Percentiles rank a stretch among this genome's conserved stretches.
These are phyloP conservation scores for Sphaerophoria taeniata DNA, from an alignment of 2,888 invertebrate genomes.

Conservation along the genomic window DNA sequence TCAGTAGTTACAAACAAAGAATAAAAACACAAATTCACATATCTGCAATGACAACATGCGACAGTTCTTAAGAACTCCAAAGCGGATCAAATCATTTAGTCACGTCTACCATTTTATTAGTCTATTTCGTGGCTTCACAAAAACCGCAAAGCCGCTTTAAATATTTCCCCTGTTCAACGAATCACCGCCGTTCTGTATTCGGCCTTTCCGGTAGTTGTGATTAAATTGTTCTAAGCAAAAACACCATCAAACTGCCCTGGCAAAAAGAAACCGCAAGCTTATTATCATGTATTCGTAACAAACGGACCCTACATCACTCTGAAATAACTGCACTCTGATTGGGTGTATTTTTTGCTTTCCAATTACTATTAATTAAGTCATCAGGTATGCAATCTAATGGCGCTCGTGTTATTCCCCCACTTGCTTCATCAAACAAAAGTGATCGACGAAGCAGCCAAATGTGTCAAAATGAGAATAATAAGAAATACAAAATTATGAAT, in stretches of 20 bases:
- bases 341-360: conserved; percentile 46
- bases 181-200: conserved; percentile 37
- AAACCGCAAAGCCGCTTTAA: conserved; percentile 39
- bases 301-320: conserved; percentile 24
- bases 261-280: conserved; percentile 59
- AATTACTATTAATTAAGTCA: conserved; percentile 72
- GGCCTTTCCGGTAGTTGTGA: conserved; percentile 28
- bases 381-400: conserved; percentile 60
- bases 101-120: conserved; percentile 47
- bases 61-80: conserved; percentile 48
- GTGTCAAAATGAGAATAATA: neutral
- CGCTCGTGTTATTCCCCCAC: conserved; percentile 39
- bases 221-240: neutral
- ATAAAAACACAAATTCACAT: no score
- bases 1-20: no score
- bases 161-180: conserved; percentile 5
- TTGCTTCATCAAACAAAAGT: neutral
- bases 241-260: conserved; percentile 12
- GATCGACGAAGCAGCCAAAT: neutral
- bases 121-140: conserved; percentile 42
- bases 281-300: conserved; percentile 36
- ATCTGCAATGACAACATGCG: no score
- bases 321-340: conserved; percentile 6
- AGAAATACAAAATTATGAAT: conserved; percentile 61
- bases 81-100: conserved; percentile 16